These are phyloP conservation scores for Idris sp. DNA, from an alignment of 1,140 invertebrate genomes.

Conservation along the genomic window DNA sequence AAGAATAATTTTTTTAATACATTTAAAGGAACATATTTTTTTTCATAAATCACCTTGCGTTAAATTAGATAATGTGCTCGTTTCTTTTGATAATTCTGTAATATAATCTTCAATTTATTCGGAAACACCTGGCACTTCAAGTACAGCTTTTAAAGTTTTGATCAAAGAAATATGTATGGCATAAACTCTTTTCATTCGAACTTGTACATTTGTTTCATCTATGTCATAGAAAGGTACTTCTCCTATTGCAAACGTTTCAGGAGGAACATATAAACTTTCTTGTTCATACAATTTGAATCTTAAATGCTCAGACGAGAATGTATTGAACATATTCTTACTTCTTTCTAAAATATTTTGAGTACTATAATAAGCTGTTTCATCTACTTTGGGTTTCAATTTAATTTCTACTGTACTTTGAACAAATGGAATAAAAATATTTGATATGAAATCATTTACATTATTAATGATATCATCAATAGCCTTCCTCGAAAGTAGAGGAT, in stretches of 20 bases:
- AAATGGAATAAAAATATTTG: slow-evolving; percentile 35
- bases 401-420: slow-evolving; percentile 32
- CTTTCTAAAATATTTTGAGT: slow-evolving; percentile 36
- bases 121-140: slow-evolving; percentile 17
- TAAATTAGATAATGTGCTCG: slow-evolving; percentile 15
- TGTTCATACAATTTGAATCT: slow-evolving; percentile 34
- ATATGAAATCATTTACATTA: slow-evolving; percentile 28
- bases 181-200: slow-evolving; percentile 31
- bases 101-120: slow-evolving; percentile 27
- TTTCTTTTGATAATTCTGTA: slow-evolving; percentile 14
- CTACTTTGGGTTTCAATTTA: slow-evolving; percentile 18
- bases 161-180: slow-evolving; percentile 25
- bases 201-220: slow-evolving; percentile 2
- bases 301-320: slow-evolving; percentile 31
- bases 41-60: slow-evolving; percentile 40
- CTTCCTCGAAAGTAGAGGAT: slow-evolving; percentile 43
- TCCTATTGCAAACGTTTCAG: slow-evolving; percentile 24
- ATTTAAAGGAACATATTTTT: slow-evolving; percentile 33
- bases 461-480: slow-evolving; percentile 30
- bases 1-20: slow-evolving; percentile 32
- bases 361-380: slow-evolving; percentile 24
- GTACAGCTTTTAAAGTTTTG: slow-evolving; percentile 24
- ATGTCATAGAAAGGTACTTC: slow-evolving; percentile 2
- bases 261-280: slow-evolving; percentile 33
- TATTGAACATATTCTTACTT: slow-evolving; percentile 24